phyloP scores from a whole-genome alignment of 2,113 vertebrate species.

The Neomonachus schauinslandi region DNA sequence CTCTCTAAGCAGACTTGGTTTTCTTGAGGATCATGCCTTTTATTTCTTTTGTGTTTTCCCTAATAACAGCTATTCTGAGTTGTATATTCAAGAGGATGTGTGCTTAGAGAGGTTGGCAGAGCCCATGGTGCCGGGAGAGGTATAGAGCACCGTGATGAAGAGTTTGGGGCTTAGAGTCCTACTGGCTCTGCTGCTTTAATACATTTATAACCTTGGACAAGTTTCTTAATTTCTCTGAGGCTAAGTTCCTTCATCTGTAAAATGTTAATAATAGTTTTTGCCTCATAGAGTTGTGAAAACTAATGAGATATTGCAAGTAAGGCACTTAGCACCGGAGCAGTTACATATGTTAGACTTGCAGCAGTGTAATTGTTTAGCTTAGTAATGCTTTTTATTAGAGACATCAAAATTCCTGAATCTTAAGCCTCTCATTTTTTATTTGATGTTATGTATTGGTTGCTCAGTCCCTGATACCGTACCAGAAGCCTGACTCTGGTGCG shows the following conservation, averaged over 20 bases:
- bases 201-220: not conserved
- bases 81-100: not conserved
- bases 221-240: slow-evolving; percentile 51
- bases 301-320: not conserved
- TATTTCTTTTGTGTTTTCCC: not conserved
- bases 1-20: not conserved
- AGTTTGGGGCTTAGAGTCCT: slow-evolving; percentile 8
- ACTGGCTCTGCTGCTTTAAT: not conserved
- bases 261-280: slow-evolving; percentile 43
- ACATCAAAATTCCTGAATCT: not conserved
- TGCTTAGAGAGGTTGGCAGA: not conserved
- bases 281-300: slow-evolving; percentile 26
- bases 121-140: not conserved
- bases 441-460: not conserved
- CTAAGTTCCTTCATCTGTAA: slow-evolving; percentile 53
- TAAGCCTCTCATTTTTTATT: not conserved
- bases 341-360: not conserved
- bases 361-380: slow-evolving; percentile 6
- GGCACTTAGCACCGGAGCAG: not conserved
- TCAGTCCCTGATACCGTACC: not conserved
- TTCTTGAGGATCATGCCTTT: slow-evolving; percentile 8
- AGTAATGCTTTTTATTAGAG: slow-evolving; percentile 39
- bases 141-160: not conserved
- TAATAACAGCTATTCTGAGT: not conserved
- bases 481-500: not conserved